Base-by-base conservation (phyloP, 1,140 invertebrate species). In the Diprion similis region DNA sequence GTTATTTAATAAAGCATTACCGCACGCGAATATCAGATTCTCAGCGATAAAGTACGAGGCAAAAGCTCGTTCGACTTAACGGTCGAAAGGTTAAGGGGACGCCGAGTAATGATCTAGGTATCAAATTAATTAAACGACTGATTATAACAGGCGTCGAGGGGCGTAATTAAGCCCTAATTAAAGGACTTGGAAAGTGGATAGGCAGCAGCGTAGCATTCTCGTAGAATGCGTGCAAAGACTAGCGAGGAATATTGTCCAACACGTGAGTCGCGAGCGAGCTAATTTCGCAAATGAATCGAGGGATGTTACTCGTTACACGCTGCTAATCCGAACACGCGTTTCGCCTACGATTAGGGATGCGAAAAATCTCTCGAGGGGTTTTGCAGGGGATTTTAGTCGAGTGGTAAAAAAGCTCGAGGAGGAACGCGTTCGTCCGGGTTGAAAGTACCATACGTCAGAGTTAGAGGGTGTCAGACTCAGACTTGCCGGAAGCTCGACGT, bases 361-460 rank as follows among this genome's bases (percentile, higher is more conserved):
- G 24, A 37, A 37, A 37, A 37, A 37, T 37, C 0, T 0, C 24
- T n/a, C n/a, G n/a, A 15, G 9, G 51, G 51, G 51, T 1, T 37
- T 37, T 37, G 24, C n/a, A 9, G 51, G 9, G 51, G 51, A 9
- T 59, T 59, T 59, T 9, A 9, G 51, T 59, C 4, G 51, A 59
- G 51, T 10, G 51, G 51, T 4, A 59, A 51, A 37, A 59, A 59
- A 59, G 51, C n/a, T 59, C 51, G 6, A 4, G 11, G 2, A 37
- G 24, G 51, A 11, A 15, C 51, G 51, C 9, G 51, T 10, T 10
- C 15, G 48, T 51, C 51, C 51, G 8, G 51, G n/a, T 59, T 59
- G 51, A 59, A 9, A 59, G 51, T 59, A 59, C 9, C 51, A 59
- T 59, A 59, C 51, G 51, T 59, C 51, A 59, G 51, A 59, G 51